Percentiles rank a stretch among this genome's conserved stretches.
Evolutionary conservation across 2,797 vertebrate species (phyloP).

Genomic region (Triplophysa bombifrons): DNA sequence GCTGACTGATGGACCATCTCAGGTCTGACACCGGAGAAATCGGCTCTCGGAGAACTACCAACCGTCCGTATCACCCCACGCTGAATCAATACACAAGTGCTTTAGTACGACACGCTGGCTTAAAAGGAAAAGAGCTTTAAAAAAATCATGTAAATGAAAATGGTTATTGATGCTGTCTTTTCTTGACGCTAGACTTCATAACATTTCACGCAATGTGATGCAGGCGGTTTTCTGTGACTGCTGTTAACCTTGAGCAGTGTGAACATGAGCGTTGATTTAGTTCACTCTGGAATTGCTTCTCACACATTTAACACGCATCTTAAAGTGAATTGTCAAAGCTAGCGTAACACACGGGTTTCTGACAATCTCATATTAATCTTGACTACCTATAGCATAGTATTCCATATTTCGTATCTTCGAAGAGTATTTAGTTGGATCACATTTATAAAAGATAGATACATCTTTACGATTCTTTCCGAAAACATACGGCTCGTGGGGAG

Average conservation of each 20-base stretch:
- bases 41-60: not conserved
- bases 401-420: too few relatives aligned
- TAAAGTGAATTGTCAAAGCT: not conserved
- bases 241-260: not conserved
- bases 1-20: conserved; percentile 10
- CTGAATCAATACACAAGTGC: conserved; percentile 5
- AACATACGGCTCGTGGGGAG: too few relatives aligned
- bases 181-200: conserved; percentile 5
- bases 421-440: too few relatives aligned
- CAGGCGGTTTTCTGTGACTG: not conserved
- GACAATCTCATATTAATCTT: too few relatives aligned
- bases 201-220: conserved; percentile 7
- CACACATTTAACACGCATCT: not conserved
- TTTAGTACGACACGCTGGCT: not conserved
- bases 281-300: not conserved
- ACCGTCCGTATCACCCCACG: not conserved
- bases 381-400: too few relatives aligned
- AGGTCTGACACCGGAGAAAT: not conserved
- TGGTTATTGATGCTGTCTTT: conserved; percentile 10
- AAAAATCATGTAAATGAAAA: conserved; percentile 16
- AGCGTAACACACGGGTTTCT: too few relatives aligned
- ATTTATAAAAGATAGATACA: too few relatives aligned
- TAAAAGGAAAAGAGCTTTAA: not conserved
- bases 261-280: not conserved
- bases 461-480: too few relatives aligned